Percentiles rank a stretch among this genome's conserved stretches.
Conservation (phyloP, 1,140 invertebrate species). For the Micrasema minimum region DNA sequence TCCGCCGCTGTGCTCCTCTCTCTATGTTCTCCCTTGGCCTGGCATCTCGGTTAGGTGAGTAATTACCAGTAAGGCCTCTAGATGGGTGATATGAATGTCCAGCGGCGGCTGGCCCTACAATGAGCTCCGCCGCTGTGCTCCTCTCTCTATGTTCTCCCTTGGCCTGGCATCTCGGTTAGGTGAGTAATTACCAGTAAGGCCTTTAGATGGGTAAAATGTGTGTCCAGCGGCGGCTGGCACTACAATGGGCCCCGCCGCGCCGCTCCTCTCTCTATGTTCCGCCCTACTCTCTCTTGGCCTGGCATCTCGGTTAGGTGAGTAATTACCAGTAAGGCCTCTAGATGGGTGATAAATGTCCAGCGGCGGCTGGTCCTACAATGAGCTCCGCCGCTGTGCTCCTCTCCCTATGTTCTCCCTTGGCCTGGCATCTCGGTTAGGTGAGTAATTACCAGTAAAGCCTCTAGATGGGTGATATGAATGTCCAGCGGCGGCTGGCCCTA, state of each 20-base stretch:
- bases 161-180: slow-evolving; percentile 34
- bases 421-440: slow-evolving; percentile 38
- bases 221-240: slow-evolving; percentile 13
- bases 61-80: no score
- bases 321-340: not conserved
- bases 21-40: slow-evolving; percentile 28
- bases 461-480: no score
- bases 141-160: slow-evolving; percentile 38
- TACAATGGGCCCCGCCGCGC: slow-evolving; percentile 41
- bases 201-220: no score
- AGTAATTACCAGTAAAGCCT: no score
- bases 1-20: slow-evolving; percentile 38
- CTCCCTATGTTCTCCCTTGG: slow-evolving; percentile 32
- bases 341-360: no score
- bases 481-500: no score
- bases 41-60: slow-evolving; percentile 41
- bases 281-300: slow-evolving; percentile 27
- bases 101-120: slow-evolving; percentile 19
- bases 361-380: no score
- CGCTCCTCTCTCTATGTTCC: slow-evolving; percentile 39
- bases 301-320: slow-evolving; percentile 42
- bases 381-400: slow-evolving; percentile 38
- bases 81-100: no score
- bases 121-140: slow-evolving; percentile 39
- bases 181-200: no score